Percentiles rank a stretch among this genome's conserved stretches.
phyloP scores from a whole-genome alignment of 2,888 invertebrate genomes.

The Meteorus colon region DNA sequence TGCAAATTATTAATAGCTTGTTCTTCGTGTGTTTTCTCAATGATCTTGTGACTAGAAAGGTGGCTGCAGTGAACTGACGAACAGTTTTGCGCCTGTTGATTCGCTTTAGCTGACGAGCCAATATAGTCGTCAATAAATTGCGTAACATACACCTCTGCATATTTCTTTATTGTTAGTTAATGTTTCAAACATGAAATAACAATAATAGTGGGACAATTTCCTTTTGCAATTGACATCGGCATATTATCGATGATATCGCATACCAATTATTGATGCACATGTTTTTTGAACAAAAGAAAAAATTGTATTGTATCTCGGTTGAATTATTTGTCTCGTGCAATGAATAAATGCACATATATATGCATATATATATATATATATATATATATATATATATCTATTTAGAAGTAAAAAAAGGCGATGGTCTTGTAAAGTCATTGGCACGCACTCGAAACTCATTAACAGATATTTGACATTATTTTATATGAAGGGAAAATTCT shows the following conservation, averaged over 20 bases:
- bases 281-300: not conserved
- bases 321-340: not conserved
- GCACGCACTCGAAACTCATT: not conserved
- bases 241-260: not conserved
- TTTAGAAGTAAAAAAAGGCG: not conserved
- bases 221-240: not conserved
- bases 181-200: not conserved
- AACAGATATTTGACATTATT: not conserved
- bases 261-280: not conserved
- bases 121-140: constrained; percentile 13
- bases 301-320: not conserved
- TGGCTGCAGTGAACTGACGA: constrained; percentile 24
- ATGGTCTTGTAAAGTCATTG: not conserved
- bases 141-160: constrained; percentile 13
- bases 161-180: constrained; percentile 20
- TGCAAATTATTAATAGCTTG: constrained; percentile 50
- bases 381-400: not conserved
- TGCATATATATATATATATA: not conserved
- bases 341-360: not conserved
- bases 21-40: constrained; percentile 9
- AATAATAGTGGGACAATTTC: not conserved
- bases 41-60: constrained; percentile 34
- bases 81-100: not conserved
- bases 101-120: not conserved
- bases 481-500: not conserved